Conservation (phyloP, 2,888 invertebrate genomes). For the Chalcosyrphus nemorum region DNA sequence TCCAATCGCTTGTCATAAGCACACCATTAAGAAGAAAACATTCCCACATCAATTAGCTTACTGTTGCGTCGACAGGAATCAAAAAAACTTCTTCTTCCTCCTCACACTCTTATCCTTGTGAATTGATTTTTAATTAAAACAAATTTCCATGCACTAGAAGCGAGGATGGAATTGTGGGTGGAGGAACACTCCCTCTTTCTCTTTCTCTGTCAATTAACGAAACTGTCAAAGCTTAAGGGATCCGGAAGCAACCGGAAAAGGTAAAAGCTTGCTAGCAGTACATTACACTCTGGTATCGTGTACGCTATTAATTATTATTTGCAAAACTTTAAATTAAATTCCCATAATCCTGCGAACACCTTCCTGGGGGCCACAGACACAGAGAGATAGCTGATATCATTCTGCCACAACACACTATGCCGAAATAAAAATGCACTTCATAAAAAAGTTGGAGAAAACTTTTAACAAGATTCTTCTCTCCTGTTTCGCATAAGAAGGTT, state of each 20-base stretch:
- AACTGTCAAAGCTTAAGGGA: conserved; percentile 56
- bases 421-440: conserved; percentile 67
- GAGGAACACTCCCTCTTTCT: background rate
- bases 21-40: conserved; percentile 35
- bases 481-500: conserved; percentile 43
- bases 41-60: conserved; percentile 58
- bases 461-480: conserved; percentile 69
- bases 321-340: conserved; percentile 70
- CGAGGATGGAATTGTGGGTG: background rate
- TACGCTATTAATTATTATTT: conserved; percentile 63
- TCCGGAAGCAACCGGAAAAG: conserved; percentile 38
- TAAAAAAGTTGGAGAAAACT: conserved; percentile 57
- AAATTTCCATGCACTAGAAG: conserved; percentile 14
- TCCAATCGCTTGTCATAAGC: conserved; percentile 64
- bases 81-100: background rate
- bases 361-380: conserved; percentile 32
- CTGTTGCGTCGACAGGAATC: conserved; percentile 37
- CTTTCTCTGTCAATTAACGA: conserved; percentile 58
- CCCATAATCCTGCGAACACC: conserved; percentile 63
- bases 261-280: conserved; percentile 17
- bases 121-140: conserved; percentile 68
- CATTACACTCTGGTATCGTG: conserved; percentile 13
- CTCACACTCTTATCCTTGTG: background rate
- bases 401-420: conserved; percentile 60
- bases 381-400: conserved; percentile 57